phyloP scores from a whole-genome alignment of 2,888 invertebrate genomes.

The Tiliacea aurago region DNA sequence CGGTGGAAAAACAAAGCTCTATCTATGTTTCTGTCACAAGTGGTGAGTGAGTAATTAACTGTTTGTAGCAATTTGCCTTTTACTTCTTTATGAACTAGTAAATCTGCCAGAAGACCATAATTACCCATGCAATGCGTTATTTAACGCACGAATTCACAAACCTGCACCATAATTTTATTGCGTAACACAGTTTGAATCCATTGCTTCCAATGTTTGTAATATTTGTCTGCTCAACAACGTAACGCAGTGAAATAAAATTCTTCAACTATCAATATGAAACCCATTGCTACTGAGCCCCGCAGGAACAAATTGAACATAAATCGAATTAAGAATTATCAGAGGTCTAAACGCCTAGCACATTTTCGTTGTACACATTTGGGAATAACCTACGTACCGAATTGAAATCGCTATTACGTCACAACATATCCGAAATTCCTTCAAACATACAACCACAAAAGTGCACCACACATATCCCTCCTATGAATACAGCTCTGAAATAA shows the following conservation, averaged over 20 bases:
- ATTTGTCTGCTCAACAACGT: too few relatives aligned
- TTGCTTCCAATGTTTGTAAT: too few relatives aligned
- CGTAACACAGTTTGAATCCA: too few relatives aligned
- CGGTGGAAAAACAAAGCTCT: slow-evolving; percentile 34
- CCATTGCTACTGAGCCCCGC: too few relatives aligned
- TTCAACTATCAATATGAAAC: too few relatives aligned
- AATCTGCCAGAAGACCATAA: slow-evolving; percentile 24
- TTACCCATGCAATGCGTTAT: slow-evolving; percentile 16
- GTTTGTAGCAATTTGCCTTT: slow-evolving; percentile 36
- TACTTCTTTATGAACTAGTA: slow-evolving; percentile 19
- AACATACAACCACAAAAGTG: too few relatives aligned
- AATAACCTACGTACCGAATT: not conserved
- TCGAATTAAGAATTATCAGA: slow-evolving; percentile 3
- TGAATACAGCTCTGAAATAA: too few relatives aligned
- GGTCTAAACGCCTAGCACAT: not conserved
- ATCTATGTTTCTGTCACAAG: slow-evolving; percentile 38
- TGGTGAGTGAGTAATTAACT: slow-evolving; percentile 17
- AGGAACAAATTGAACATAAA: not conserved
- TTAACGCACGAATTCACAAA: slow-evolving; percentile 23
- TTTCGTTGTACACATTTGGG: not conserved
- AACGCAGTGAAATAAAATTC: too few relatives aligned
- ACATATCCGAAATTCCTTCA: too few relatives aligned
- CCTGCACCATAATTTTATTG: too few relatives aligned
- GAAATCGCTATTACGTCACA: too few relatives aligned
- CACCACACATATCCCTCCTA: too few relatives aligned